These are phyloP conservation scores for Nannoperca australis DNA, from an alignment of 2,797 vertebrate species.

Conservation along the genomic window DNA sequence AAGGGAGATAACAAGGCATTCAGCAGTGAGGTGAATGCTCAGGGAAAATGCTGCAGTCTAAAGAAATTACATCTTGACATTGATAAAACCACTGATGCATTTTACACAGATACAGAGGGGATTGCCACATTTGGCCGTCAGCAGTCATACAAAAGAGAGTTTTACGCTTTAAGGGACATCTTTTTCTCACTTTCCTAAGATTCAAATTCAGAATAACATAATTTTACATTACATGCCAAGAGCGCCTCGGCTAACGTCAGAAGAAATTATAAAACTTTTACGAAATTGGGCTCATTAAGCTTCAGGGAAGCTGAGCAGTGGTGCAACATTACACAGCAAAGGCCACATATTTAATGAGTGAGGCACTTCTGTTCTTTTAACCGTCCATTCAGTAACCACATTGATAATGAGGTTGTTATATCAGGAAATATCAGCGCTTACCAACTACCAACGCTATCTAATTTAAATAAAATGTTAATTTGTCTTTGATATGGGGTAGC, in stretches of 20 bases:
- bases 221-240: neutral
- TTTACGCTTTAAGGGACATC: neutral
- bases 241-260: neutral
- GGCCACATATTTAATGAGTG: slow-evolving; percentile 6
- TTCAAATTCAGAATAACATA: neutral
- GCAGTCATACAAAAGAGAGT: neutral
- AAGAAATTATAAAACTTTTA: neutral
- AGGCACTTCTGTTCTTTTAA: neutral
- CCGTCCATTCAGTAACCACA: neutral
- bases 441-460: neutral
- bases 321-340: slow-evolving; percentile 3
- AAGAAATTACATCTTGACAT: neutral
- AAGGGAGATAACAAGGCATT: neutral
- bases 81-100: neutral
- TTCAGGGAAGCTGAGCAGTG: neutral
- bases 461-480: neutral
- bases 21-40: neutral
- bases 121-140: neutral
- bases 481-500: neutral
- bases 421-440: neutral
- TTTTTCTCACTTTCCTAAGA: neutral
- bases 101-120: neutral
- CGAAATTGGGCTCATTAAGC: slow-evolving; percentile 1
- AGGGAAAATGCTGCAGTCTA: neutral
- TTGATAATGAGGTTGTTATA: neutral